phyloP scores from a whole-genome alignment of 1,140 invertebrate species.

The Bradynema listronoti region DNA sequence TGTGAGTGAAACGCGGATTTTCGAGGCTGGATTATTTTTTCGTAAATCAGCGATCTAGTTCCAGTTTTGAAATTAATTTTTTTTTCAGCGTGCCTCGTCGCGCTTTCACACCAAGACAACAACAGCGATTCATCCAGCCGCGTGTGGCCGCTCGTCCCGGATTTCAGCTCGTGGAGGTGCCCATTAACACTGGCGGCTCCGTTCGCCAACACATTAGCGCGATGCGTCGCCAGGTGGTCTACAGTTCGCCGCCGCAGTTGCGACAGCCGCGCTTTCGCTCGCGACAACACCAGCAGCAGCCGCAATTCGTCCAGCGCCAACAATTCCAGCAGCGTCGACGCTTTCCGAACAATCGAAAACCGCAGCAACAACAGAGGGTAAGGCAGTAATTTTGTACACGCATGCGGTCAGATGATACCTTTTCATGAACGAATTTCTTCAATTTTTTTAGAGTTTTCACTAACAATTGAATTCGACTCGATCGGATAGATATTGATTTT shows the following conservation, averaged over 20 bases:
- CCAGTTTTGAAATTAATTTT: background rate
- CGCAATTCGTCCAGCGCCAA: background rate
- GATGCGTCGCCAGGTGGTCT: slow-evolving; percentile 9
- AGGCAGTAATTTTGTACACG: background rate
- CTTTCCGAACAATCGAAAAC: background rate
- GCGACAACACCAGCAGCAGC: slow-evolving; percentile 1
- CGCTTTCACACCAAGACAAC: background rate
- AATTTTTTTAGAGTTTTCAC: background rate
- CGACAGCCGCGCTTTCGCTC: background rate
- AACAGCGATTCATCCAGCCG: background rate
- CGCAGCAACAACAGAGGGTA: background rate
- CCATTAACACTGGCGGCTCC: background rate
- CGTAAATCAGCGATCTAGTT: too few relatives aligned
- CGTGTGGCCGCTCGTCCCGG: background rate
- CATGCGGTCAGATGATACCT: background rate
- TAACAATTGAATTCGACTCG: background rate
- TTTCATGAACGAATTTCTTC: background rate
- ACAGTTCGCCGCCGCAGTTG: background rate
- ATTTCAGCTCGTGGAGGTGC: background rate
- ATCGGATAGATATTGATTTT: background rate
- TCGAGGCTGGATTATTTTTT: background rate
- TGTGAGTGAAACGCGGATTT: background rate
- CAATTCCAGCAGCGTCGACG: background rate
- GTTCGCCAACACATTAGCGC: slow-evolving; percentile 22
- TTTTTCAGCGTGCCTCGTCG: slow-evolving; percentile 4